Evolutionary conservation across 2,113 vertebrate species (phyloP).

Genomic region (Corythaixoides concolor): DNA sequence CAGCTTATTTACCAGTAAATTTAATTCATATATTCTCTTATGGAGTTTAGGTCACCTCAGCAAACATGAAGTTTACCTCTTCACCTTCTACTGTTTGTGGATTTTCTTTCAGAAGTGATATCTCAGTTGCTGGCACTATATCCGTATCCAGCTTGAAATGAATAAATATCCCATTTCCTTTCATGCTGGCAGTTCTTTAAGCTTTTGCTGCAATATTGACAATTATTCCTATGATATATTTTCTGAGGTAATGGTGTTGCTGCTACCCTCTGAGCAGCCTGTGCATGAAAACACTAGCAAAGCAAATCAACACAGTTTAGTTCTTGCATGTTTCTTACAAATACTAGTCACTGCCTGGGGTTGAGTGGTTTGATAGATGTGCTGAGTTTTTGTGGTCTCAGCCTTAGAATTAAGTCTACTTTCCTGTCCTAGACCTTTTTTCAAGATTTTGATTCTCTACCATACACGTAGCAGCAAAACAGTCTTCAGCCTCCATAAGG

Average conservation of each 20-base stretch:
- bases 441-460: background rate
- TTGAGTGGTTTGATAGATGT: background rate
- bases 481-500: background rate
- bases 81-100: background rate
- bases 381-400: background rate
- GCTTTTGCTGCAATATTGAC: constrained; percentile 6
- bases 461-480: background rate
- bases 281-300: background rate
- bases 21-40: background rate
- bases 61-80: background rate
- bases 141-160: constrained; percentile 15
- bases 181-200: constrained; percentile 9
- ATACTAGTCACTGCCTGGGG: background rate
- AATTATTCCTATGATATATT: background rate
- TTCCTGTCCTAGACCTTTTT: background rate
- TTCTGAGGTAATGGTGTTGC: constrained; percentile 26
- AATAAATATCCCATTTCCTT: constrained; percentile 28
- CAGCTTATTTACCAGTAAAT: constrained; percentile 14
- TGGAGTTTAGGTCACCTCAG: background rate
- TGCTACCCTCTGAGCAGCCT: background rate
- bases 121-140: background rate
- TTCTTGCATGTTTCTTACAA: background rate
- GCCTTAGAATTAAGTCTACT: background rate
- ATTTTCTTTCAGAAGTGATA: constrained; percentile 31
- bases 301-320: background rate